Evolutionary conservation across 2,113 vertebrate genomes (phyloP).

Genomic region (Chlorodrepanis virens): DNA sequence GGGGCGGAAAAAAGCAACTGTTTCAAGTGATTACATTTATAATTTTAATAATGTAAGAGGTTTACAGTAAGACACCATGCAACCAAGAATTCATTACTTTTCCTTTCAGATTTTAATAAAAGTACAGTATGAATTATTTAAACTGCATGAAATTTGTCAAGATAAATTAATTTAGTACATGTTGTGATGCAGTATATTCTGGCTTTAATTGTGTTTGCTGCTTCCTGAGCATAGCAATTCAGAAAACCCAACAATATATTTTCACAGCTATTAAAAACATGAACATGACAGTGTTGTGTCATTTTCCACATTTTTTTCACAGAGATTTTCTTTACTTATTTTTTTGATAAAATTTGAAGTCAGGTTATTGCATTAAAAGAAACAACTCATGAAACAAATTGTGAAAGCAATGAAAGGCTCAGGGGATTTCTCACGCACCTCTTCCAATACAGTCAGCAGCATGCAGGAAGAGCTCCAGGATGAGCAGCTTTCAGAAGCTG

Average conservation of each 20-base stretch:
- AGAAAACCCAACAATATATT: background rate
- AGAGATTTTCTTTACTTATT: background rate
- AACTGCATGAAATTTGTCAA: conserved; percentile 19
- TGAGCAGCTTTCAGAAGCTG: background rate
- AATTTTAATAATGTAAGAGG: conserved; percentile 58
- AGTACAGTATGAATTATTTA: conserved; percentile 60
- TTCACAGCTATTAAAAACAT: background rate
- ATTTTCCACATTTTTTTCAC: background rate
- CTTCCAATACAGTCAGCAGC: background rate
- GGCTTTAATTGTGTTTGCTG: conserved; percentile 35
- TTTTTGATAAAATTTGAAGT: background rate
- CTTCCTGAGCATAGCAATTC: background rate
- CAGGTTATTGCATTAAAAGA: background rate
- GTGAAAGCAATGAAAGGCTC: background rate
- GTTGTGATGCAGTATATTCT: conserved; percentile 16
- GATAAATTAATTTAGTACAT: conserved; percentile 48
- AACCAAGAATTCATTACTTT: conserved; percentile 36
- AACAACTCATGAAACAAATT: background rate
- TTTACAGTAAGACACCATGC: conserved; percentile 6
- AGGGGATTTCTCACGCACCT: background rate
- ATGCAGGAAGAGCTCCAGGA: background rate
- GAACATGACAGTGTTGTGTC: background rate
- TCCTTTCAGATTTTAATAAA: conserved; percentile 53
- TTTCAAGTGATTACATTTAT: conserved; percentile 61
- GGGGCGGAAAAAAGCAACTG: rapidly evolving